phyloP scores from a whole-genome alignment of 2,797 vertebrate genomes.

The Esox masquinongy region DNA sequence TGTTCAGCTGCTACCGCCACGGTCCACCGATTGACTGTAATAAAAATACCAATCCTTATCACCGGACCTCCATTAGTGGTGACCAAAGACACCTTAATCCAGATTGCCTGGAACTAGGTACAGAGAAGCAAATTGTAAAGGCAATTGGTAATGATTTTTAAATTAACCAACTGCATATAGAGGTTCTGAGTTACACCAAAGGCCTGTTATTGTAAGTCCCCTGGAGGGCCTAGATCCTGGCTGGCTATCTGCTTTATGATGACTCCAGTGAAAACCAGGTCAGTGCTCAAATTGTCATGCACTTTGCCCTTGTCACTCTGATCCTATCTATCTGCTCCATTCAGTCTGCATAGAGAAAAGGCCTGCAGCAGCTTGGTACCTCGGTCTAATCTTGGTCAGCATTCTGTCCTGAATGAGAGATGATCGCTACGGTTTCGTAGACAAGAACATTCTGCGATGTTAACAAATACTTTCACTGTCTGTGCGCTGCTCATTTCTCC shows the following conservation, averaged over 20 bases:
- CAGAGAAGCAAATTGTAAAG: constrained; percentile 24
- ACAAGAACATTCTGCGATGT: not conserved
- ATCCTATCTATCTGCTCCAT: constrained; percentile 66
- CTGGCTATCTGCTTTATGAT: constrained; percentile 71
- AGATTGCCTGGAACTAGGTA: constrained; percentile 3
- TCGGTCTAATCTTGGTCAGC: constrained; percentile 37
- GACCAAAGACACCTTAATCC: constrained; percentile 68
- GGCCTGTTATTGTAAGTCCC: constrained; percentile 70
- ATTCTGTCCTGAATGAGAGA: constrained; percentile 27
- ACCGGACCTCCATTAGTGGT: constrained; percentile 71
- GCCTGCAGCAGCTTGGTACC: constrained; percentile 54
- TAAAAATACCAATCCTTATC: constrained; percentile 76
- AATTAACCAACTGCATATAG: constrained; percentile 60
- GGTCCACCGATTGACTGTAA: constrained; percentile 71
- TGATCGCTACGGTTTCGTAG: constrained; percentile 34
- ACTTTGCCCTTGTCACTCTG: constrained; percentile 62
- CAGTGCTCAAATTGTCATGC: constrained; percentile 70
- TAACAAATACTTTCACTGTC: not conserved
- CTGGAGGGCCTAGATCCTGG: constrained; percentile 62
- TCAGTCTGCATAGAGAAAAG: constrained; percentile 59
- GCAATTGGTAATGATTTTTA: constrained; percentile 72
- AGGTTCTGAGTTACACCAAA: constrained; percentile 72
- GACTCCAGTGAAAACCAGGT: constrained; percentile 74
- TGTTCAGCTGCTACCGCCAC: constrained; percentile 74
- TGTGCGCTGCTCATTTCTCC: not conserved